phyloP scores from a whole-genome alignment of 2,113 vertebrate genomes.

The Salvelinus namaycush region DNA sequence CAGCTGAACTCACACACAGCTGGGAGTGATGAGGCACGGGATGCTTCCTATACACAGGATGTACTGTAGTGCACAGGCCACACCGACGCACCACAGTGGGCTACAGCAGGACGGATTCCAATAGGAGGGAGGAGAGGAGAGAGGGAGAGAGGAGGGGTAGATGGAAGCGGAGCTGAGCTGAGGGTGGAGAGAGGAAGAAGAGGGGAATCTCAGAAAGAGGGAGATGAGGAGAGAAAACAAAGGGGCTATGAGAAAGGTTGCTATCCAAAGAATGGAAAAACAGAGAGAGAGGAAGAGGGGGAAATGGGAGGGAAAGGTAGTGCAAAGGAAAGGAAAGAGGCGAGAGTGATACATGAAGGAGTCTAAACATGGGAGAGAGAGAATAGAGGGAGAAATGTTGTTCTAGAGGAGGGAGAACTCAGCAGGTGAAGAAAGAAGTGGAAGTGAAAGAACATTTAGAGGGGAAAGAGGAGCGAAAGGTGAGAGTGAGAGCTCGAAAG shows the following conservation, averaged over 20 bases:
- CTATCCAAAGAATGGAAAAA: neutral
- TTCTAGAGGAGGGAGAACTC: neutral
- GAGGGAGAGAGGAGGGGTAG: conserved; percentile 22
- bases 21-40: conserved; percentile 71
- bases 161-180: conserved; percentile 31
- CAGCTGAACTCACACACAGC: conserved; percentile 74
- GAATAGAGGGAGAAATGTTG: neutral
- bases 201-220: conserved; percentile 2
- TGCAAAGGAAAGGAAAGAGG: neutral
- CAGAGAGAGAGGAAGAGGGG: neutral
- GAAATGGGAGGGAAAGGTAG: neutral
- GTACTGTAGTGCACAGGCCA: conserved; percentile 65
- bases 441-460: neutral
- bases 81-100: conserved; percentile 63
- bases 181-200: conserved; percentile 27
- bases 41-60: conserved; percentile 73
- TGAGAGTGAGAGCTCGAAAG: neutral
- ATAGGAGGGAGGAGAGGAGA: conserved; percentile 37
- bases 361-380: neutral
- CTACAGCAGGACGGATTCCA: conserved; percentile 45
- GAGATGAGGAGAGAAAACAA: neutral
- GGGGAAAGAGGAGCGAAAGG: neutral
- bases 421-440: neutral
- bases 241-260: neutral
- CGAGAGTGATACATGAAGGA: neutral